These are phyloP conservation scores for Glomeris marginata DNA, from an alignment of 2,888 invertebrate genomes.

Conservation along the genomic window DNA sequence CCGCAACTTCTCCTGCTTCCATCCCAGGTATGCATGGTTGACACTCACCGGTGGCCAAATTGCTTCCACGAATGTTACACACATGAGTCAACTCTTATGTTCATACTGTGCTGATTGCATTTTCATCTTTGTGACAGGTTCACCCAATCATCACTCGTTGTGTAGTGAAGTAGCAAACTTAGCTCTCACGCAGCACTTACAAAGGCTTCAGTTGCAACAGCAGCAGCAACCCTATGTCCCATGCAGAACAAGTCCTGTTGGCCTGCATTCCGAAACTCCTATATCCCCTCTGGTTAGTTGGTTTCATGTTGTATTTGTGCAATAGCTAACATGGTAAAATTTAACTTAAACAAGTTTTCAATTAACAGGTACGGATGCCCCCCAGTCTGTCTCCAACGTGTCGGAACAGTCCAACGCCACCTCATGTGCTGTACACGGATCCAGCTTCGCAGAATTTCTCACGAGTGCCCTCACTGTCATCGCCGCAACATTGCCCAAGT, in stretches of 20 bases:
- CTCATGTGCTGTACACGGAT: conserved; percentile 13
- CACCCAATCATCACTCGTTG: conserved; percentile 44
- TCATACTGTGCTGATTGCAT: too few relatives aligned
- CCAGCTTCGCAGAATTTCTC: conserved; percentile 12
- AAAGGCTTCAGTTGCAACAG: conserved; percentile 31
- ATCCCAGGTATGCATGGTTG: conserved; percentile 21
- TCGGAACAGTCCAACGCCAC: conserved; percentile 16
- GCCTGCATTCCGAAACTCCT: conserved; percentile 21
- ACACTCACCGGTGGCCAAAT: too few relatives aligned
- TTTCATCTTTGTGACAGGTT: conserved; percentile 34
- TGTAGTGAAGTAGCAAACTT: conserved; percentile 25
- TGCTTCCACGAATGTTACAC: too few relatives aligned
- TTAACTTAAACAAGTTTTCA: neutral
- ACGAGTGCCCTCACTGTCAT: conserved; percentile 11
- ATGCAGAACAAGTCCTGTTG: conserved; percentile 17
- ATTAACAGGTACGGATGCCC: conserved; percentile 6
- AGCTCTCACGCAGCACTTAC: conserved; percentile 32
- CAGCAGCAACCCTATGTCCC: conserved; percentile 11
- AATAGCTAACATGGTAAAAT: neutral
- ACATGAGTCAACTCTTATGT: too few relatives aligned
- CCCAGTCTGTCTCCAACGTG: conserved; percentile 14
- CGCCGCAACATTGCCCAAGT: conserved; percentile 15
- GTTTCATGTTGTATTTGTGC: conserved; percentile 10
- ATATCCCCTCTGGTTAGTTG: conserved; percentile 11
- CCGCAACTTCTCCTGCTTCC: conserved; percentile 22